Evolutionary conservation across 2,797 vertebrate genomes (phyloP).

Genomic region (Sebastes wilsoni): DNA sequence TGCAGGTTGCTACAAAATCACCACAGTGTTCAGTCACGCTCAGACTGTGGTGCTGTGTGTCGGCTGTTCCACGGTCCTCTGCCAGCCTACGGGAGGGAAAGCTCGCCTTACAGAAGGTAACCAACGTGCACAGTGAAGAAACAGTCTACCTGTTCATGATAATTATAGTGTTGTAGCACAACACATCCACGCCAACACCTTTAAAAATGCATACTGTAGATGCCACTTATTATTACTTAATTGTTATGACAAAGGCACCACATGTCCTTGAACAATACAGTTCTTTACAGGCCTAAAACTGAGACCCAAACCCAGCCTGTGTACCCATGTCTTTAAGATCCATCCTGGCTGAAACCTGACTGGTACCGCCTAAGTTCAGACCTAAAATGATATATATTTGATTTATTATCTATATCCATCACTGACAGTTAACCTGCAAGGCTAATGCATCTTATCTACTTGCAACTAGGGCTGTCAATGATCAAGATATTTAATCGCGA

Average conservation of each 20-base stretch:
- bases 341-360: neutral
- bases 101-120: constrained; percentile 96
- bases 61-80: constrained; percentile 93
- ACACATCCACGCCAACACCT: neutral
- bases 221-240: no score
- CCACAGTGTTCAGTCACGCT: constrained; percentile 96
- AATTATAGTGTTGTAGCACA: neutral
- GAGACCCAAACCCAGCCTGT: neutral
- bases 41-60: constrained; percentile 96
- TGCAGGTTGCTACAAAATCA: constrained; percentile 97
- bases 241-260: neutral
- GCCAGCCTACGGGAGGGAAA: constrained; percentile 96
- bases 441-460: neutral
- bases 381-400: neutral
- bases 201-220: neutral
- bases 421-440: no score
- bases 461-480: neutral
- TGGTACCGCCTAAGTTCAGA: neutral
- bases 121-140: neutral
- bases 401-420: neutral
- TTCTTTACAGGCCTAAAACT: neutral
- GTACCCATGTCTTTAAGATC: neutral
- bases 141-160: neutral
- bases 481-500: no score
- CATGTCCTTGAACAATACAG: neutral